Evolutionary conservation across 2,888 invertebrate genomes (phyloP).

Genomic region (Artemia sp.): DNA sequence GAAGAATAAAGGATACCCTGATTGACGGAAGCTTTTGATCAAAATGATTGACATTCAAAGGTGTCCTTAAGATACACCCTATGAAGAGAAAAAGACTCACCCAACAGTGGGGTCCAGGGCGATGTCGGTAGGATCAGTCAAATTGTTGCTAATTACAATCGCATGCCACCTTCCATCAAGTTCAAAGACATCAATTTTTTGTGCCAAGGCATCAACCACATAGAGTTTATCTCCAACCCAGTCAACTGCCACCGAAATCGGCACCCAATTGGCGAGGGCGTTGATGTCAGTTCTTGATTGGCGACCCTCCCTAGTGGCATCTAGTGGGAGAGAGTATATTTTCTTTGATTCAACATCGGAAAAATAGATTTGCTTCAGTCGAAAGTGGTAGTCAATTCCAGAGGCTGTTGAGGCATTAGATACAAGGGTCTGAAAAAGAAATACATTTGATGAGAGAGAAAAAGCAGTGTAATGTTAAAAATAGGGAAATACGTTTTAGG

Average conservation of each 20-base stretch:
- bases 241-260: conserved; percentile 79
- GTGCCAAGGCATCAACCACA: conserved; percentile 77
- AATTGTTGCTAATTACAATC: conserved; percentile 72
- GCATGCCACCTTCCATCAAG: conserved; percentile 70
- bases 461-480: background rate
- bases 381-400: conserved; percentile 66
- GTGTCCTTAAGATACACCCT: too few relatives aligned
- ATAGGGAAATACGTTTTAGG: background rate
- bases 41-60: too few relatives aligned
- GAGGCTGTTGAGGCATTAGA: conserved; percentile 69
- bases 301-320: conserved; percentile 22
- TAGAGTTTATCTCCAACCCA: conserved; percentile 94
- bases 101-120: conserved; percentile 83
- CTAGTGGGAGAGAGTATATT: conserved; percentile 24
- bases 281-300: conserved; percentile 43
- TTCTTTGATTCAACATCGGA: conserved; percentile 61
- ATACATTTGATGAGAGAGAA: conserved; percentile 15
- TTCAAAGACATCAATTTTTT: conserved; percentile 86
- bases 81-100: conserved; percentile 28
- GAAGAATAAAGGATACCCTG: too few relatives aligned
- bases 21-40: too few relatives aligned
- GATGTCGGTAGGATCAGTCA: conserved; percentile 76
- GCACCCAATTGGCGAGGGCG: conserved; percentile 69
- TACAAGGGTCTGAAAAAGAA: conserved; percentile 35
- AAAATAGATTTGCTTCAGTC: conserved; percentile 55